A percentile compares a stretch with the other conserved stretches of the same genome.
These are phyloP conservation scores for Xylota sylvarum DNA, from an alignment of 2,888 invertebrate genomes.

Conservation along the genomic window DNA sequence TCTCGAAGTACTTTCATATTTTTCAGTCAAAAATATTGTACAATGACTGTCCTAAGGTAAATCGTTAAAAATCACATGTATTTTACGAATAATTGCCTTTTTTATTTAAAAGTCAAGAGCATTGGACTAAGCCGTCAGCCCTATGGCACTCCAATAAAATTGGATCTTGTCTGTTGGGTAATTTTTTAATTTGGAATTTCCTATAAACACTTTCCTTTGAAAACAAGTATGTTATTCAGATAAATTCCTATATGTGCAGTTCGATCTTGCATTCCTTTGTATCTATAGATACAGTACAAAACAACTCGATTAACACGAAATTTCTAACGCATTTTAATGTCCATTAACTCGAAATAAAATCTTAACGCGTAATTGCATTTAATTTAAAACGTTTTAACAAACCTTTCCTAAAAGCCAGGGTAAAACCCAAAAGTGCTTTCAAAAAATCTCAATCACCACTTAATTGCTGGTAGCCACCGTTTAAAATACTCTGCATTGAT, in stretches of 20 bases:
- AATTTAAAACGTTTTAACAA: conserved; percentile 10
- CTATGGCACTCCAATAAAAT: conserved; percentile 10
- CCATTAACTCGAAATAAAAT: conserved; percentile 32
- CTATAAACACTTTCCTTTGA: no score
- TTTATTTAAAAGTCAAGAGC: not conserved
- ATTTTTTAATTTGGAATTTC: no score
- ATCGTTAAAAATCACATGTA: no score
- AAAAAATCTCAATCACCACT: conserved; percentile 20
- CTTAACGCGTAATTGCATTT: conserved; percentile 37
- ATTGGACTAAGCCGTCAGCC: conserved; percentile 3
- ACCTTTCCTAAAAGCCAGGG: not conserved
- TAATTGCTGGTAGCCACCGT: conserved; percentile 43
- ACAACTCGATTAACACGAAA: not conserved
- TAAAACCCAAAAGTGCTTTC: conserved; percentile 9
- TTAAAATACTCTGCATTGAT: conserved; percentile 23
- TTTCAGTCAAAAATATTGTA: no score
- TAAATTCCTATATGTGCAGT: not conserved
- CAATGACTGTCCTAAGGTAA: no score
- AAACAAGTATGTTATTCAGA: no score
- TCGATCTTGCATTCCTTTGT: not conserved
- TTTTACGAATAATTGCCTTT: no score
- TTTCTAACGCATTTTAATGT: not conserved
- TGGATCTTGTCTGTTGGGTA: not conserved
- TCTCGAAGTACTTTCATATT: no score
- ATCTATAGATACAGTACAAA: no score